These are phyloP conservation scores for Monomorium pharaonis DNA, from an alignment of 1,140 invertebrate species.

Conservation along the genomic window DNA sequence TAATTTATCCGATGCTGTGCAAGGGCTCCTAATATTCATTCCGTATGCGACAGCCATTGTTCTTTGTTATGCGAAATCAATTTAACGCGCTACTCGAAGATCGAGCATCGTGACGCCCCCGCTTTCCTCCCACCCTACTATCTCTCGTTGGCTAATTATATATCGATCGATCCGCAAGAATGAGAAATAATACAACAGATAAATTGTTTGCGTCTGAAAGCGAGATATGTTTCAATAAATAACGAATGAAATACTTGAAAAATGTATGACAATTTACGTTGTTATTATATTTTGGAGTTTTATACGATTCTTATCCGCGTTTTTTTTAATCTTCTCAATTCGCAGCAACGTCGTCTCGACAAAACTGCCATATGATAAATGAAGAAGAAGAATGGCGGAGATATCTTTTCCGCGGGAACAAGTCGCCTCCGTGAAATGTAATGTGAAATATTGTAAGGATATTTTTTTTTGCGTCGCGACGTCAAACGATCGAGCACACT, in stretches of 20 bases:
- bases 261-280: background rate
- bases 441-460: constrained; percentile 41
- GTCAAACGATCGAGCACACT: constrained; percentile 31
- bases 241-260: background rate
- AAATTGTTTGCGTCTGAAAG: too few relatives aligned
- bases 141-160: constrained; percentile 18
- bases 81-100: constrained; percentile 29
- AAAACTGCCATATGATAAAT: background rate
- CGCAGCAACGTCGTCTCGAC: background rate
- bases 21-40: constrained; percentile 49
- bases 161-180: constrained; percentile 15
- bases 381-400: background rate
- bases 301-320: background rate
- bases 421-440: background rate
- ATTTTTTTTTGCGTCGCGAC: constrained; percentile 14
- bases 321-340: background rate
- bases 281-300: background rate
- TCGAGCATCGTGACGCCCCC: background rate
- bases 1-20: constrained; percentile 56
- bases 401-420: constrained; percentile 1
- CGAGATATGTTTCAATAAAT: background rate
- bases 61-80: constrained; percentile 51
- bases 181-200: background rate
- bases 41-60: constrained; percentile 47
- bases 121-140: too few relatives aligned